Evolutionary conservation across 2,888 invertebrate genomes (phyloP).

Genomic region (Papilio demoleus): DNA sequence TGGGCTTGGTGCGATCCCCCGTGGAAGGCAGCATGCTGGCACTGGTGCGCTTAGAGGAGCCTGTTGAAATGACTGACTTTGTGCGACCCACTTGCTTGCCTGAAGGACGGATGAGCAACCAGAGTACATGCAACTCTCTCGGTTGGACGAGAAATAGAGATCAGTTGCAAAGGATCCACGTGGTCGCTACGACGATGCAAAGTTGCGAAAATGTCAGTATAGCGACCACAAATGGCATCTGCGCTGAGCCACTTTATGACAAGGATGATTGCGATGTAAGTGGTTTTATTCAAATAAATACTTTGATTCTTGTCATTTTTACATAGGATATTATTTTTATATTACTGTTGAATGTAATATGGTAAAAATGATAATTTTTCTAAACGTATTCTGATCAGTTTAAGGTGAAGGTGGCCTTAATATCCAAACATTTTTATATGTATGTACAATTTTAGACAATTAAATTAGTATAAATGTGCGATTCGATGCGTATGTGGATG

Average conservation of each 20-base stretch:
- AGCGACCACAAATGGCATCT: constrained; percentile 91
- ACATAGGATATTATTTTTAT: not conserved
- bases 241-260: constrained; percentile 91
- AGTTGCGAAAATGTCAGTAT: constrained; percentile 94
- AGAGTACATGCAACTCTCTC: constrained; percentile 89
- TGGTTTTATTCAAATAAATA: too few species aligned
- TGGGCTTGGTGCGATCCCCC: constrained; percentile 94
- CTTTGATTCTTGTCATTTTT: not conserved
- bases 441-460: too few species aligned
- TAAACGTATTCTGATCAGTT: too few species aligned
- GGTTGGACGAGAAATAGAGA: constrained; percentile 94
- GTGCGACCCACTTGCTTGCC: constrained; percentile 92
- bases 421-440: too few species aligned
- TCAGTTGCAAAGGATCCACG: constrained; percentile 91
- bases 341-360: not conserved
- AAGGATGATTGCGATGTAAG: constrained; percentile 93
- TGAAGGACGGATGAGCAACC: constrained; percentile 72
- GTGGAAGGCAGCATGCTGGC: constrained; percentile 95
- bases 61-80: constrained; percentile 90
- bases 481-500: too few species aligned
- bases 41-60: constrained; percentile 89
- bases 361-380: too few species aligned
- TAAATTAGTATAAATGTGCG: too few species aligned
- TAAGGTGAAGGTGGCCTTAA: too few species aligned
- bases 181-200: constrained; percentile 90